Evolutionary conservation across 1,140 invertebrate genomes (phyloP).

Genomic region (Popillia japonica): DNA sequence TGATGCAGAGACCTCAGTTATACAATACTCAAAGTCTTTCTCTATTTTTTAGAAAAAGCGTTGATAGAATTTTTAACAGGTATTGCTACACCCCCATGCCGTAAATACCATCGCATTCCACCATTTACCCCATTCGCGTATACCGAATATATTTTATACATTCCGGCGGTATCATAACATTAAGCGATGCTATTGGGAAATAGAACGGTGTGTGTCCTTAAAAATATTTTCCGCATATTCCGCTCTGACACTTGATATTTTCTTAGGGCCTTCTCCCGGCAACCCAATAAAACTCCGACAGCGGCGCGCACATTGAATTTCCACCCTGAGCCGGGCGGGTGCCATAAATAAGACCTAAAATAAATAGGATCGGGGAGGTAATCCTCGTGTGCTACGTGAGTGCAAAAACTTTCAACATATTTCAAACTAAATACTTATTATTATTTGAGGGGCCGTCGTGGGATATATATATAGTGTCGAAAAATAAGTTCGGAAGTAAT

Average conservation of each 20-base stretch:
- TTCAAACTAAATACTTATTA: constrained; percentile 19
- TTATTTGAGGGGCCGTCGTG: background rate
- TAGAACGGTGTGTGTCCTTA: background rate
- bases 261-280: background rate
- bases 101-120: too few relatives aligned
- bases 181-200: too few relatives aligned
- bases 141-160: too few relatives aligned
- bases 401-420: constrained; percentile 15
- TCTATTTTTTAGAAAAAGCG: too few relatives aligned
- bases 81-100: too few relatives aligned
- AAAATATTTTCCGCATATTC: background rate
- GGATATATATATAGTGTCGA: background rate
- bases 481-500: constrained; percentile 2
- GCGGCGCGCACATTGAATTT: background rate
- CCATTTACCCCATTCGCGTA: too few relatives aligned
- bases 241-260: background rate
- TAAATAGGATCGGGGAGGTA: constrained; percentile 9
- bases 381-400: constrained; percentile 1
- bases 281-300: background rate
- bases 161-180: background rate
- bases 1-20: too few relatives aligned
- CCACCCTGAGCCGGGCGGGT: background rate
- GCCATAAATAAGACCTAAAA: constrained; percentile 6
- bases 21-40: too few relatives aligned
- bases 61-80: too few relatives aligned